These are phyloP conservation scores for Sicus ferrugineus DNA, from an alignment of 2,888 invertebrate species.

Conservation along the genomic window DNA sequence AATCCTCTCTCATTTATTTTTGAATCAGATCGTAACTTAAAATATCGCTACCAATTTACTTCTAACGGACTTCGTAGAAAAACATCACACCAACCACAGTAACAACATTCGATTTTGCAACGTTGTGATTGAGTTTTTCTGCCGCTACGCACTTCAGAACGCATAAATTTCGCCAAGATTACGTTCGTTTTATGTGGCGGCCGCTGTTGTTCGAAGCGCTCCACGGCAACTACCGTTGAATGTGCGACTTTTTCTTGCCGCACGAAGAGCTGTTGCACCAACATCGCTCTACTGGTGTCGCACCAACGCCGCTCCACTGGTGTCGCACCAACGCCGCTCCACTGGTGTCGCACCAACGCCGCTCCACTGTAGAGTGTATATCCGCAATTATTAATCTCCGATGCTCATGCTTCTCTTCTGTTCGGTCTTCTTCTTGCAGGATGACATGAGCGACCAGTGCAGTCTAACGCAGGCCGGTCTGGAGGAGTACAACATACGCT, in stretches of 20 bases:
- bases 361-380: not conserved
- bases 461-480: constrained; percentile 73
- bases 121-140: not conserved
- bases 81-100: constrained; percentile 10
- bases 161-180: constrained; percentile 25
- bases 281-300: too few relatives aligned
- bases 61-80: constrained; percentile 33
- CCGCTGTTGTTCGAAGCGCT: not conserved
- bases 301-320: too few relatives aligned
- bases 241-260: constrained; percentile 25
- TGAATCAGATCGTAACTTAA: constrained; percentile 16
- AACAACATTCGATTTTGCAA: constrained; percentile 11
- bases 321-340: not conserved
- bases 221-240: constrained; percentile 11
- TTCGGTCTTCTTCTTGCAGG: constrained; percentile 51
- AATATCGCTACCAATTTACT: constrained; percentile 34
- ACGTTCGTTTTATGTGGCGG: constrained; percentile 20
- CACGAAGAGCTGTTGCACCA: too few relatives aligned
- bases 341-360: not conserved
- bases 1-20: not conserved
- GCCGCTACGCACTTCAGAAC: constrained; percentile 25
- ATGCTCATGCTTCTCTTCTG: constrained; percentile 9
- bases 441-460: constrained; percentile 62
- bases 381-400: constrained; percentile 24
- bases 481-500: constrained; percentile 74